Evolutionary conservation across 2,113 vertebrate genomes (phyloP).

Genomic region (Lampris incognitus): DNA sequence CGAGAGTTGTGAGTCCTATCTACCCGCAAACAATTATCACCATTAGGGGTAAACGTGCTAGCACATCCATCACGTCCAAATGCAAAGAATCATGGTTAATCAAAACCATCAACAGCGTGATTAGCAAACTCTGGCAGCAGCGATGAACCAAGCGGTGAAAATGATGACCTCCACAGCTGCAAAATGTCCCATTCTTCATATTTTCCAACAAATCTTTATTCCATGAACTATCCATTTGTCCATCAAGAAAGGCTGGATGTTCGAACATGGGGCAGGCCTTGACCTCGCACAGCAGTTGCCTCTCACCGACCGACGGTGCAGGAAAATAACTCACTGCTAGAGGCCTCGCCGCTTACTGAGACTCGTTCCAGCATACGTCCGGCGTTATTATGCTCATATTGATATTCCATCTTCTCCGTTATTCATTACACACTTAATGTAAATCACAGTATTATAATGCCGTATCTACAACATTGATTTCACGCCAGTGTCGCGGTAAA

Average conservation of each 20-base stretch:
- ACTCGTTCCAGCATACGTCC: too few relatives aligned
- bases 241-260: neutral
- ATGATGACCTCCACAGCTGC: neutral
- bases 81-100: neutral
- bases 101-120: neutral
- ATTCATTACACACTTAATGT: too few relatives aligned
- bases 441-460: too few relatives aligned
- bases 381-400: too few relatives aligned
- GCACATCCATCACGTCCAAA: slow-evolving; percentile 6
- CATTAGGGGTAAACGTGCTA: slow-evolving; percentile 36
- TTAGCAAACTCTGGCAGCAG: neutral
- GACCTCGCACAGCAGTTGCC: neutral
- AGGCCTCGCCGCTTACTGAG: too few relatives aligned
- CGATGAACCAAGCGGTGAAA: neutral
- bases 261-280: neutral
- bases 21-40: slow-evolving; percentile 50
- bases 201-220: neutral
- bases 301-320: too few relatives aligned
- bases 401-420: too few relatives aligned
- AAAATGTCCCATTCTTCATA: neutral
- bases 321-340: too few relatives aligned
- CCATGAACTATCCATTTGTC: neutral
- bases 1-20: slow-evolving; percentile 41
- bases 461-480: neutral
- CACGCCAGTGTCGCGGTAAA: neutral